Conservation (phyloP, 2,888 invertebrate species). For the Lasioglossum calceatum region DNA sequence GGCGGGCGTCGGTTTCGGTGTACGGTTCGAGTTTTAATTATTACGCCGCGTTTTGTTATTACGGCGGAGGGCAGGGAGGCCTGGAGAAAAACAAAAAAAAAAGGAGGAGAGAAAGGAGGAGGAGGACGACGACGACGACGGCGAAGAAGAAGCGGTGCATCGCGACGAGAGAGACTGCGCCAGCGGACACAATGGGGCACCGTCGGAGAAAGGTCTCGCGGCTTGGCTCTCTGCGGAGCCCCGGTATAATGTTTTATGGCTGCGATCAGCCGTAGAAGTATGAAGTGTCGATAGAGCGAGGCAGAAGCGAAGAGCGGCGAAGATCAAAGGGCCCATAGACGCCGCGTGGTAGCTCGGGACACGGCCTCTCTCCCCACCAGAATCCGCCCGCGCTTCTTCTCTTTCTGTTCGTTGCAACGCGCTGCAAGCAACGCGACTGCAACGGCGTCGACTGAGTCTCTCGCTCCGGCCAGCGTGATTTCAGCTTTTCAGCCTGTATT, state of each 20-base stretch:
- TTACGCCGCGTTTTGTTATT: slow-evolving; percentile 52
- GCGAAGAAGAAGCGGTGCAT: background rate
- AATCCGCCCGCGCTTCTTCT: slow-evolving; percentile 28
- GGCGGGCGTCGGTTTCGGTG: slow-evolving; percentile 24
- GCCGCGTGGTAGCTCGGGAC: slow-evolving; percentile 78
- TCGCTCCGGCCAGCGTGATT: slow-evolving; percentile 42
- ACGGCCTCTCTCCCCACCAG: slow-evolving; percentile 51
- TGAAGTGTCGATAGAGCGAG: slow-evolving; percentile 84
- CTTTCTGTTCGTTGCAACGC: slow-evolving; percentile 32
- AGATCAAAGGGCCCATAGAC: slow-evolving; percentile 82
- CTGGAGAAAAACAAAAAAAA: background rate
- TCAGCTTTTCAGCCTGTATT: slow-evolving; percentile 59
- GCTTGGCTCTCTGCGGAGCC: slow-evolving; percentile 66
- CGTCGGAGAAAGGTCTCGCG: slow-evolving; percentile 59
- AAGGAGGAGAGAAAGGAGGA: background rate
- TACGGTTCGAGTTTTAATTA: slow-evolving; percentile 54
- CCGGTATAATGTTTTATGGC: slow-evolving; percentile 83
- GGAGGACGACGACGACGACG: background rate
- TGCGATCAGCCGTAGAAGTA: slow-evolving; percentile 84
- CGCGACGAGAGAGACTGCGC: slow-evolving; percentile 69
- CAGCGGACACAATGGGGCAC: slow-evolving; percentile 77
- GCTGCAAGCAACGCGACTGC: slow-evolving; percentile 39
- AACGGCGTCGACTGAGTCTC: background rate
- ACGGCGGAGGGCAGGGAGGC: background rate
- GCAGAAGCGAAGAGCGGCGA: slow-evolving; percentile 83